Base-by-base conservation (phyloP, 2,113 vertebrate genomes). In the Colossoma macropomum region DNA sequence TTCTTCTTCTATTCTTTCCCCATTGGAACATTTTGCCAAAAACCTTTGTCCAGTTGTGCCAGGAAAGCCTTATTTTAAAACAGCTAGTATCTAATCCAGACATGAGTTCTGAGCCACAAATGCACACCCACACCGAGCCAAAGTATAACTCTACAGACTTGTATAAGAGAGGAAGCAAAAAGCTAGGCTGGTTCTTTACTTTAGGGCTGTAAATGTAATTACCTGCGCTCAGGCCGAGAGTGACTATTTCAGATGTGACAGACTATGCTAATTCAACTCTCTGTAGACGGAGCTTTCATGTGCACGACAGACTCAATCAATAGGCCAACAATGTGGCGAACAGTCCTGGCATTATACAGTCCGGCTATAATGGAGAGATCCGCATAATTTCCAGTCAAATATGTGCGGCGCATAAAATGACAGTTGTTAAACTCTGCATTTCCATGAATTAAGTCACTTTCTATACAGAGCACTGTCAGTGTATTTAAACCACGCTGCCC, bases 221-320 rank as follows among this genome's bases (percentile, higher is more conserved):
- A 50, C 68, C 68, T 81, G 17, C 52, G 2, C 38, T 28, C 52
- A 27, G 78, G 48, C 19, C 23, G 23, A 59, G 48, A 70, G 68
- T 8, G 38, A 50, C 41, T 83, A 91, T 90, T 92, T 87, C 92
- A 74, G 92, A 86, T 72, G 86, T 76, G 63, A 75, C 81, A 84
- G 82, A 73, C 90, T 82, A 69, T 86, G 45, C 27, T 52, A 74
- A 52, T 63, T 63, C 28, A 10, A 16, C 19, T 41, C 38, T 27
- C 34, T 12, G 34, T 23, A 45, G 34, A 71, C 21, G 34, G 69
- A 63, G 54, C 54, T 80, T 71, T 80, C 19, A 73, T 66, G 60
- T 27, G 52, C 52, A 60, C 32, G 16, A 71, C 25, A 23, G 66
- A 62, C 56, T 5, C 70, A 25, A 74, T 81, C 79, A 65, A 65